These are phyloP conservation scores for Urophycis tenuis DNA, from an alignment of 2,797 vertebrate species.

Conservation along the genomic window DNA sequence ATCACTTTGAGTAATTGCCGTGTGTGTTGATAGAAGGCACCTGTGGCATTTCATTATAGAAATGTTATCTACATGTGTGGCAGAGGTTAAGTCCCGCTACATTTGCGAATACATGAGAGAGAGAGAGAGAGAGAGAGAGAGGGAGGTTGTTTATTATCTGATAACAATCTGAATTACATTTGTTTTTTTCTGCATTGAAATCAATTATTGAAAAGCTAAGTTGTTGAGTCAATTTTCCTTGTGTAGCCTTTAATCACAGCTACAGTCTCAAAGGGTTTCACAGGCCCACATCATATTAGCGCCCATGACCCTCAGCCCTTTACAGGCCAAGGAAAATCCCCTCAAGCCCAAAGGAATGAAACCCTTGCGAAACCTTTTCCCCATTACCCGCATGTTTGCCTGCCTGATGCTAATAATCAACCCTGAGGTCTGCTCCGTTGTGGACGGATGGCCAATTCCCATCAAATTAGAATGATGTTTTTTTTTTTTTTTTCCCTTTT, in stretches of 20 bases:
- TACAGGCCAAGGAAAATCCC: not conserved
- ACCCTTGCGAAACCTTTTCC: not conserved
- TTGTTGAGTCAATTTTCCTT: not conserved
- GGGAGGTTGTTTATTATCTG: not conserved
- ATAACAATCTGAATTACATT: not conserved
- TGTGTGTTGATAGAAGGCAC: not conserved
- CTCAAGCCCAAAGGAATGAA: not conserved
- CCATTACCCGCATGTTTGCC: not conserved
- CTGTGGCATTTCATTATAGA: not conserved
- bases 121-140: not conserved
- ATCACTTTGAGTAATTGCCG: not conserved
- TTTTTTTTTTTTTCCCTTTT: not conserved
- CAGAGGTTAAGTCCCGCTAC: not conserved
- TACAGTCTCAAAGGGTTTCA: not conserved
- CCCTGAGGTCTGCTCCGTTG: not conserved
- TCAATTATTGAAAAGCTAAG: not conserved
- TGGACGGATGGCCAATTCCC: not conserved
- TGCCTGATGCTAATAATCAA: not conserved
- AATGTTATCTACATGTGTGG: not conserved
- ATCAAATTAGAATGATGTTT: not conserved
- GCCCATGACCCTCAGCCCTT: not conserved
- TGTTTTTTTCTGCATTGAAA: not conserved
- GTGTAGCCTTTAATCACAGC: not conserved
- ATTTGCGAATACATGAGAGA: not conserved
- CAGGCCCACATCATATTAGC: not conserved